phyloP scores from a whole-genome alignment of 2,113 vertebrate species.

The Athene cunicularia region DNA sequence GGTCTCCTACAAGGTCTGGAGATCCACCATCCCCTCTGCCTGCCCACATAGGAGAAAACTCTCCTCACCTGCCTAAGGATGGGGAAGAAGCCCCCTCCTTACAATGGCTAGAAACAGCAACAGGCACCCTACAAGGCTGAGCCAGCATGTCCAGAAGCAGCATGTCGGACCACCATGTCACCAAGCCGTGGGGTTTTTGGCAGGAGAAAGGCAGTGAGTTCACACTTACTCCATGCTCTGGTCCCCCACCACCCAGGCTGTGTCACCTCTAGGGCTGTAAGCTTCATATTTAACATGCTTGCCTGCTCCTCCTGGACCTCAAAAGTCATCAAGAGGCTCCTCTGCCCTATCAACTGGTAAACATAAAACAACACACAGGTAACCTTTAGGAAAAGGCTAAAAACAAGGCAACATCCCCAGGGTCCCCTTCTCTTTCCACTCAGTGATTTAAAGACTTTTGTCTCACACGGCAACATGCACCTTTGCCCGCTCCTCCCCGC shows the following conservation, averaged over 20 bases:
- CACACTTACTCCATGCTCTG: not conserved
- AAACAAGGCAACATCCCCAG: not conserved
- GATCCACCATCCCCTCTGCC: not conserved
- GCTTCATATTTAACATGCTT: not conserved
- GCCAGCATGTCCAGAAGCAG: not conserved
- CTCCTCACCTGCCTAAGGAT: not conserved
- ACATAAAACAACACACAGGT: not conserved
- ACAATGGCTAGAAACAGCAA: not conserved
- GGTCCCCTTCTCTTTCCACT: not conserved
- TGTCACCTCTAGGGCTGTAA: not conserved
- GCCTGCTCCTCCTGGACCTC: not conserved
- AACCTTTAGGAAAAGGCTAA: not conserved
- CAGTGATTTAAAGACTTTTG: not conserved
- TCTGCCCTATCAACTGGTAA: not conserved
- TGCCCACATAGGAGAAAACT: not conserved
- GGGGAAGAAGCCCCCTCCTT: not conserved
- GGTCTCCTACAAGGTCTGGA: not conserved
- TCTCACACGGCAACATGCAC: rapidly evolving
- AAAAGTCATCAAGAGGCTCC: not conserved
- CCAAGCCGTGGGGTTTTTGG: not conserved
- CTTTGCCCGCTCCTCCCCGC: rapidly evolving
- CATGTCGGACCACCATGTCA: rapidly evolving
- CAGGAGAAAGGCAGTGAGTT: not conserved
- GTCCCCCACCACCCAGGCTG: not conserved
- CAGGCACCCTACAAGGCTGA: not conserved